Conservation (phyloP, 2,797 vertebrate genomes). For the Monodelphis domestica region DNA sequence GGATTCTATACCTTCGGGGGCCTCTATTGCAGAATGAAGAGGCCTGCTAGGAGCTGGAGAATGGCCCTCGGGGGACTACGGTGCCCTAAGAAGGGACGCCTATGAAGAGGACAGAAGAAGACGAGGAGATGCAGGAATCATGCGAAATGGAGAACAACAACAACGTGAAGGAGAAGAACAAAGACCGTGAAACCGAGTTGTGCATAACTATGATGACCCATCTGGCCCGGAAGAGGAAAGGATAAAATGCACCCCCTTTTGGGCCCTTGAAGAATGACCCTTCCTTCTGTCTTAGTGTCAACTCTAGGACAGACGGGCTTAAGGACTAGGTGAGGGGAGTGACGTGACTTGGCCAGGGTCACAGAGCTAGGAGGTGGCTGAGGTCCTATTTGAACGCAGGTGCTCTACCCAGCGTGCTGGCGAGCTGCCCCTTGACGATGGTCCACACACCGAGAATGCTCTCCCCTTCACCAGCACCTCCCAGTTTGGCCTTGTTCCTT, state of each 20-base stretch:
- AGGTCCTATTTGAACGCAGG: too few species aligned
- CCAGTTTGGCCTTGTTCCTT: not conserved
- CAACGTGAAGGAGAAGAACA: conserved; percentile 28
- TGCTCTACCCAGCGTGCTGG: too few species aligned
- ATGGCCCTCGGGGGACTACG: not conserved
- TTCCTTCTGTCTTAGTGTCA: too few species aligned
- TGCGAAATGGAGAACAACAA: conserved; percentile 1
- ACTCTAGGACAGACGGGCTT: too few species aligned
- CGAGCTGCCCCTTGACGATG: too few species aligned
- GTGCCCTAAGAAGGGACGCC: not conserved
- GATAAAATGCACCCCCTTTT: not conserved
- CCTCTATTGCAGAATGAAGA: not conserved
- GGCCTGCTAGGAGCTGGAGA: not conserved
- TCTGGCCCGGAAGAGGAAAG: not conserved
- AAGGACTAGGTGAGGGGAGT: too few species aligned
- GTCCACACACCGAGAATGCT: not conserved
- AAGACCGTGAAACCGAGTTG: not conserved
- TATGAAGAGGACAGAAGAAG: not conserved
- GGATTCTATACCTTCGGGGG: not conserved
- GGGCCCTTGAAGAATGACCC: too few species aligned
- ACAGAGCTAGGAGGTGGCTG: too few species aligned
- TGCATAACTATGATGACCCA: not conserved
- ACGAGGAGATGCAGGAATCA: not conserved
- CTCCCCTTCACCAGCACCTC: not conserved
- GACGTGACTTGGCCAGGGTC: too few species aligned